Conservation (phyloP, 1,140 invertebrate species). For the Eupristina koningsbergeri region DNA sequence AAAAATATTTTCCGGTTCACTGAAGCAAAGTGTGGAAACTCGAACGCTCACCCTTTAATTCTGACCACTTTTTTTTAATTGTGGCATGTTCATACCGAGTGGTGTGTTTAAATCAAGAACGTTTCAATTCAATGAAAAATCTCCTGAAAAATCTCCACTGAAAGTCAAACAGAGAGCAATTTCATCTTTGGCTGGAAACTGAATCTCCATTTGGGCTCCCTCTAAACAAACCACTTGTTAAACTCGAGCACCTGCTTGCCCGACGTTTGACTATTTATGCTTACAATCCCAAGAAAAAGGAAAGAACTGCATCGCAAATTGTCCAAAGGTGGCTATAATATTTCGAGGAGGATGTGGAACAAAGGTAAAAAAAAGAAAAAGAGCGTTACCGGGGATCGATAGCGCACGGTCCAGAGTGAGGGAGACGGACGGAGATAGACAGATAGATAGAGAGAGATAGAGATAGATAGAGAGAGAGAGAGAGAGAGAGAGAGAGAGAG, state of each 20-base stretch:
- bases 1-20: not conserved
- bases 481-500: slow-evolving; percentile 5
- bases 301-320: not conserved
- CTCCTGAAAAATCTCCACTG: slow-evolving; percentile 27
- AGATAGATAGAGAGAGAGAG: slow-evolving; percentile 9
- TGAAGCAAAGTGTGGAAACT: not conserved
- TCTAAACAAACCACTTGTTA: slow-evolving; percentile 39
- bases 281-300: not conserved
- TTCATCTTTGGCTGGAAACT: slow-evolving; percentile 1
- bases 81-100: not conserved
- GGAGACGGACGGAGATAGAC: slow-evolving; percentile 29
- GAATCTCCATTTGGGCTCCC: not conserved
- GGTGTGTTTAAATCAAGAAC: not conserved
- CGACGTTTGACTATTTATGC: slow-evolving; percentile 39
- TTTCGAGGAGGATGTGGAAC: not conserved
- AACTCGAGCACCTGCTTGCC: slow-evolving; percentile 22
- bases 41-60: not conserved
- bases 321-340: not conserved
- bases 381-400: too few relatives aligned
- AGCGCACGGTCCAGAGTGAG: not conserved
- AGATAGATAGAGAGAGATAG: slow-evolving; percentile 13
- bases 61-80: slow-evolving; percentile 6
- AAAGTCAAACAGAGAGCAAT: slow-evolving; percentile 33
- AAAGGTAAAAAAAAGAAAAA: not conserved
- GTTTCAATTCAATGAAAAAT: slow-evolving; percentile 40